Evolutionary conservation across 2,113 vertebrate genomes (phyloP).

Genomic region (Sorex araneus): DNA sequence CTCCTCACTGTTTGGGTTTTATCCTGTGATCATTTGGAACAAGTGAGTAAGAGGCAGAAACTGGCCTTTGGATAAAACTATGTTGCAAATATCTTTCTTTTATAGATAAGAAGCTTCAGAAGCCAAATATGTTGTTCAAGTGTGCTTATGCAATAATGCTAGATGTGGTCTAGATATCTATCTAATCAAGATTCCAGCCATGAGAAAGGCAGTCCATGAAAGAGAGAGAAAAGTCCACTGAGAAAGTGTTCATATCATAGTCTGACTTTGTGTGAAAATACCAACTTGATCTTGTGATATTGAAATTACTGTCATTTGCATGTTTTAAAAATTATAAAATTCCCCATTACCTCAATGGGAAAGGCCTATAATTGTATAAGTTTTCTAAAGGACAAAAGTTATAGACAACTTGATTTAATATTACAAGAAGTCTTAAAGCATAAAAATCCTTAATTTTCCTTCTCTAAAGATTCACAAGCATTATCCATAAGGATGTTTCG

Average conservation of each 20-base stretch:
- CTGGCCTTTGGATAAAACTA: not conserved
- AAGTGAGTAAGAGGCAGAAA: not conserved
- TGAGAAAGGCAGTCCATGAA: not conserved
- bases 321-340: conserved; percentile 33
- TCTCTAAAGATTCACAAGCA: not conserved
- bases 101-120: conserved; percentile 28
- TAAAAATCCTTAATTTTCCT: conserved; percentile 27
- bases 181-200: conserved; percentile 7
- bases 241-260: conserved; percentile 6
- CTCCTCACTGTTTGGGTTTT: not conserved
- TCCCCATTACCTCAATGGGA: not conserved
- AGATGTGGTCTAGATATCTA: conserved; percentile 19
- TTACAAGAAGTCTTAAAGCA: conserved; percentile 27
- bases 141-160: conserved; percentile 13
- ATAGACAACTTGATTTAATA: conserved; percentile 23
- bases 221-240: not conserved
- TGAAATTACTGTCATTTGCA: not conserved
- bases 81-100: conserved; percentile 4
- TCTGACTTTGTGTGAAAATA: not conserved
- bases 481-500: conserved; percentile 9
- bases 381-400: conserved; percentile 49
- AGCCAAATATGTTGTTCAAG: not conserved
- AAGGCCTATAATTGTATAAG: not conserved
- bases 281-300: not conserved
- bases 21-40: not conserved